Evolutionary conservation across 1,140 invertebrate genomes (phyloP).

Genomic region (Cotesia glomerata): DNA sequence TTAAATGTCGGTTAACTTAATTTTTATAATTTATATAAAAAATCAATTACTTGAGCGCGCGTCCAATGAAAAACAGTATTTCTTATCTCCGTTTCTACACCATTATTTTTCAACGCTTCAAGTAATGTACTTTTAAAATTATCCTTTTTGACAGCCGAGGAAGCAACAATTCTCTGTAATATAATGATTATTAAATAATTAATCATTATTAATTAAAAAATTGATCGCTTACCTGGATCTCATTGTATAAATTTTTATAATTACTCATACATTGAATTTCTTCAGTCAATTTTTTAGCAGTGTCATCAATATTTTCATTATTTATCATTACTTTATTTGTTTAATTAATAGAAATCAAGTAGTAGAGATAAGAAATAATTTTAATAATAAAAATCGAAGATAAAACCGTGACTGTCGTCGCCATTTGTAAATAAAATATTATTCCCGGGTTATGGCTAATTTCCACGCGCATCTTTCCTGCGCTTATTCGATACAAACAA

Average conservation of each 20-base stretch:
- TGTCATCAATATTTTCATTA: slow-evolving; percentile 65
- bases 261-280: slow-evolving; percentile 70
- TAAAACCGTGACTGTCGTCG: slow-evolving; percentile 26
- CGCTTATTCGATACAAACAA: no score
- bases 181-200: neutral
- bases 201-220: slow-evolving; percentile 18
- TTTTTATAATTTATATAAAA: neutral
- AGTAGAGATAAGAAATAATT: slow-evolving; percentile 6
- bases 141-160: slow-evolving; percentile 72
- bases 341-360: slow-evolving; percentile 14
- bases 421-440: slow-evolving; percentile 60
- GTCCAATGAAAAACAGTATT: slow-evolving; percentile 85
- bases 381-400: neutral
- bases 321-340: slow-evolving; percentile 65
- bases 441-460: slow-evolving; percentile 6
- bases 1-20: no score
- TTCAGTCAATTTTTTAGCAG: slow-evolving; percentile 68
- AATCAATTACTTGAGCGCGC: slow-evolving; percentile 63
- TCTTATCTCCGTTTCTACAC: slow-evolving; percentile 78
- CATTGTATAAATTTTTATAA: slow-evolving; percentile 69
- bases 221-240: slow-evolving; percentile 65
- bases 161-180: slow-evolving; percentile 75
- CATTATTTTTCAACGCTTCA: slow-evolving; percentile 74
- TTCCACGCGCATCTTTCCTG: neutral
- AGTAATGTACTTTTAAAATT: slow-evolving; percentile 79